Evolutionary conservation across 2,113 vertebrate species (phyloP).

Genomic region (Oriolus oriolus): DNA sequence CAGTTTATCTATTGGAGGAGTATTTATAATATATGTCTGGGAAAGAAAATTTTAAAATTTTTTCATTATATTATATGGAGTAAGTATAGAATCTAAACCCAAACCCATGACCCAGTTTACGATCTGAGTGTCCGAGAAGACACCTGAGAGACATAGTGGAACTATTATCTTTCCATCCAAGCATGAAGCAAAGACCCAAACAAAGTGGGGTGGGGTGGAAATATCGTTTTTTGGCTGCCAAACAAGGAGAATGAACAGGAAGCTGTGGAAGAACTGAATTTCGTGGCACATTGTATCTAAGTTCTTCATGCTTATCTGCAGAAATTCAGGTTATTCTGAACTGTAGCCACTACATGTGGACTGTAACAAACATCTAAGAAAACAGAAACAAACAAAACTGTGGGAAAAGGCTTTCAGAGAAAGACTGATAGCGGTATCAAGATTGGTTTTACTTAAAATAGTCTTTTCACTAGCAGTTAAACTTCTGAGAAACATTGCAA

Average conservation of each 20-base stretch:
- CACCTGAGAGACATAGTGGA: neutral
- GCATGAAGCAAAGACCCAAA: neutral
- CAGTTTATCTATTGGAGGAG: constrained; percentile 73
- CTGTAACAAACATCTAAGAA: neutral
- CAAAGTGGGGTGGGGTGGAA: neutral
- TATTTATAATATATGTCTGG: constrained; percentile 84
- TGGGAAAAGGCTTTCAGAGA: neutral
- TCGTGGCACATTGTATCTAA: neutral
- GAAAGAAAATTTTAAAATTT: neutral
- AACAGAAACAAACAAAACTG: neutral
- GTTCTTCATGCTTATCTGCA: neutral
- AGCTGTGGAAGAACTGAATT: neutral
- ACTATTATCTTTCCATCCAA: neutral
- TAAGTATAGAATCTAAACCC: neutral
- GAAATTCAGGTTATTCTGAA: neutral
- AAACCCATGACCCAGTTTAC: neutral
- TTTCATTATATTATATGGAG: neutral
- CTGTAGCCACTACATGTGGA: neutral
- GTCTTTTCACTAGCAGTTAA: neutral
- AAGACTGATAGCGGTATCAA: neutral
- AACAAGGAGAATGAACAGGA: neutral
- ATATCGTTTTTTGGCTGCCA: neutral
- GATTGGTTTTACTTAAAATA: neutral
- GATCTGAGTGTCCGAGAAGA: neutral
- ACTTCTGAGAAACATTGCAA: neutral